Conservation (phyloP, 2,888 invertebrate species). For the Bembecia ichneumoniformis region DNA sequence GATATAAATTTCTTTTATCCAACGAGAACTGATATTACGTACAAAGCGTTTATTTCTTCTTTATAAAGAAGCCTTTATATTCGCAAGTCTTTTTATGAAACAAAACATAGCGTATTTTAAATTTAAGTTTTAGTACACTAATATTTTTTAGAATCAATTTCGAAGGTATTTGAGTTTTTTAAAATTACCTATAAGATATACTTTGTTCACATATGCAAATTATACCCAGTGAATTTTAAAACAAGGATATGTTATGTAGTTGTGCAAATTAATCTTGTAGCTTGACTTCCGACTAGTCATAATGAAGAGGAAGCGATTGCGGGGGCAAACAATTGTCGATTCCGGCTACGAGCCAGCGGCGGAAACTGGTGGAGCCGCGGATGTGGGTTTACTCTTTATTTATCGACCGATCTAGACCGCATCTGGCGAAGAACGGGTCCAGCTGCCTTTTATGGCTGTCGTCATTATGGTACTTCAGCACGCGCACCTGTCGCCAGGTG, state of each 20-base stretch:
- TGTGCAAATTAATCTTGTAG: neutral
- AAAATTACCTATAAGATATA: too few species aligned
- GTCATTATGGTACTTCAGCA: conserved; percentile 29
- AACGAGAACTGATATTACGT: too few species aligned
- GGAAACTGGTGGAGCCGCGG: conserved; percentile 58
- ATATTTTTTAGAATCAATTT: too few species aligned
- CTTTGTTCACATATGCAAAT: too few species aligned
- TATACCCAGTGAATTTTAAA: neutral
- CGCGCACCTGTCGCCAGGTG: conserved; percentile 67
- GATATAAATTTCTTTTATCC: too few species aligned
- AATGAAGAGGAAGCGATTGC: conserved; percentile 61
- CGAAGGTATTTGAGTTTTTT: too few species aligned
- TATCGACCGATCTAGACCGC: conserved; percentile 64
- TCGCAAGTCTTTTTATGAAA: too few species aligned
- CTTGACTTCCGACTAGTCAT: conserved; percentile 44
- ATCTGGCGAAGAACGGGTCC: conserved; percentile 59
- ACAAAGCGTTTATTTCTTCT: too few species aligned
- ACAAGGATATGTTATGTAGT: neutral
- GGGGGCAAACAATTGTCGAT: conserved; percentile 56
- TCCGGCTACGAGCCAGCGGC: conserved; percentile 57
- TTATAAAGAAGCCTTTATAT: too few species aligned
- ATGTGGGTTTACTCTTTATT: conserved; percentile 62
- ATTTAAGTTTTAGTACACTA: too few species aligned
- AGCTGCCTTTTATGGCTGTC: conserved; percentile 60
- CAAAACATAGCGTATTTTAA: too few species aligned